A percentile compares a stretch with the other conserved stretches of the same genome.
These are phyloP conservation scores for Psephotus haematonotus DNA, from an alignment of 2,113 vertebrate species.

Conservation along the genomic window DNA sequence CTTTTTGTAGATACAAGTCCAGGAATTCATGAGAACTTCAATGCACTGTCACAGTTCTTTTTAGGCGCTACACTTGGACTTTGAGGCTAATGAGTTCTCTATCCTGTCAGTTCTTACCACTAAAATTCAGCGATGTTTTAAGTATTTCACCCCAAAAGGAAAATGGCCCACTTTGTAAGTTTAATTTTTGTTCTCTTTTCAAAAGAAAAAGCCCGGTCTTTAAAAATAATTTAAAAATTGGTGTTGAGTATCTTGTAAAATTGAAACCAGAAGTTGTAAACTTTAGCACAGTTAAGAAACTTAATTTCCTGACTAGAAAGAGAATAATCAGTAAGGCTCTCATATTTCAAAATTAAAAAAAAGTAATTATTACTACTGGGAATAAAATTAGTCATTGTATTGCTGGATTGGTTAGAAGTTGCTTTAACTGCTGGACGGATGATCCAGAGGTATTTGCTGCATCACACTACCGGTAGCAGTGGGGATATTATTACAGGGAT, in stretches of 20 bases:
- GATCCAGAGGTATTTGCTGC: not conserved
- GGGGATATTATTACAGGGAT: not conserved
- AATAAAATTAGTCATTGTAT: not conserved
- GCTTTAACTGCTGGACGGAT: not conserved
- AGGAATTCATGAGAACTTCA: not conserved
- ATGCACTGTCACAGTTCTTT: not conserved
- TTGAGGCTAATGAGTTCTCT: slow-evolving; percentile 33
- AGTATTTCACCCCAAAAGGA: slow-evolving; percentile 36
- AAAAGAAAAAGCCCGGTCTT: not conserved
- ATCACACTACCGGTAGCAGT: not conserved
- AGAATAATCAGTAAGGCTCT: not conserved
- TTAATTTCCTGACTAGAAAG: not conserved
- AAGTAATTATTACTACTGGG: not conserved
- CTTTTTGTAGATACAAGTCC: not conserved
- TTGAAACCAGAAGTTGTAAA: not conserved
- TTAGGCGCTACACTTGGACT: not conserved
- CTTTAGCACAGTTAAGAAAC: not conserved
- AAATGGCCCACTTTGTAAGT: slow-evolving; percentile 13
- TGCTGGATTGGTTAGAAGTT: not conserved
- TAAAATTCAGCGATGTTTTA: slow-evolving; percentile 19
- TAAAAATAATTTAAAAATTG: not conserved
- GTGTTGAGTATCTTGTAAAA: not conserved
- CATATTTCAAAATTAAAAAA: not conserved
- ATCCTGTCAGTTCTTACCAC: slow-evolving; percentile 7
- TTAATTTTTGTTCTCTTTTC: slow-evolving; percentile 11